Evolutionary conservation across 2,797 vertebrate genomes (phyloP).

Genomic region (Salmo trutta): DNA sequence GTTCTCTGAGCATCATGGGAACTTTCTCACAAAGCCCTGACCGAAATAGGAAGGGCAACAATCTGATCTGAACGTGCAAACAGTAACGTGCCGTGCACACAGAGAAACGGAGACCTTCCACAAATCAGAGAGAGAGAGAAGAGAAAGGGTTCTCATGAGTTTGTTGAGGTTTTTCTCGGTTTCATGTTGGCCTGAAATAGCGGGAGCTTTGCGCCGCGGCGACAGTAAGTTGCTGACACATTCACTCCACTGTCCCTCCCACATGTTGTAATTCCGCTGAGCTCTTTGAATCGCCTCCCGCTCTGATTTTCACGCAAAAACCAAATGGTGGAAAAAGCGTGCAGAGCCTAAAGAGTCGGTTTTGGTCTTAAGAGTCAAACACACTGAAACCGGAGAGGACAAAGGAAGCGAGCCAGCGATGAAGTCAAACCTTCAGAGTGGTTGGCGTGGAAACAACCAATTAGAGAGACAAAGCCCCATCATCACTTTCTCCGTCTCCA

Average conservation of each 20-base stretch:
- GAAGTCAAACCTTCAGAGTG: constrained; percentile 20
- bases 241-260: not conserved
- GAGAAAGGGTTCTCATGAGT: constrained; percentile 10
- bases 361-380: constrained; percentile 9
- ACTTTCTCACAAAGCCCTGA: constrained; percentile 21
- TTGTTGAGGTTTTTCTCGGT: constrained; percentile 10
- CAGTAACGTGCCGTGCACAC: not conserved
- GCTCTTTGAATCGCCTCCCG: constrained; percentile 10
- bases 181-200: not conserved
- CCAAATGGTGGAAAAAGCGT: not conserved
- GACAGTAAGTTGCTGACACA: constrained; percentile 17
- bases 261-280: constrained; percentile 6
- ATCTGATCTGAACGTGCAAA: not conserved
- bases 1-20: constrained; percentile 13
- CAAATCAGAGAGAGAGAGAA: not conserved
- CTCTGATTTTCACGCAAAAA: constrained; percentile 7
- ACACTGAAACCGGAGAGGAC: constrained; percentile 13
- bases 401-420: not conserved
- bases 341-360: constrained; percentile 9
- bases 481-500: constrained; percentile 5
- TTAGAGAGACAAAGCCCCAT: not conserved
- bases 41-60: constrained; percentile 18
- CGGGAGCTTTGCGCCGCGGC: not conserved
- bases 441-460: constrained; percentile 18
- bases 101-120: not conserved